Conservation (phyloP, 2,113 vertebrate genomes). For the Hypanus sabinus region DNA sequence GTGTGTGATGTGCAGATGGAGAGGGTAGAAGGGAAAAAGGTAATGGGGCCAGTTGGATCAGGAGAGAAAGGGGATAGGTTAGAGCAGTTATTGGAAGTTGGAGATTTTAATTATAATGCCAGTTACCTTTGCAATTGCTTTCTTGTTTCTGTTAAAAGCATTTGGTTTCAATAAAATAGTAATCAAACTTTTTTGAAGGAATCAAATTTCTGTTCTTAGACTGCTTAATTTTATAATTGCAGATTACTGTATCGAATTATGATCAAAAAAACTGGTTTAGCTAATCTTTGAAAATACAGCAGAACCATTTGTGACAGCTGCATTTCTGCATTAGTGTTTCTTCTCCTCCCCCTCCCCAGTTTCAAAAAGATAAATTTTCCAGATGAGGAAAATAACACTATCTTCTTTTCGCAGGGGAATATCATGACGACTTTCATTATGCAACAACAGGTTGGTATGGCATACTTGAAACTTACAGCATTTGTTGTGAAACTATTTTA, state of each 20-base stretch:
- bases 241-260: not conserved
- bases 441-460: slow-evolving; percentile 62
- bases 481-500: not conserved
- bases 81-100: no score
- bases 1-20: no score
- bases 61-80: no score
- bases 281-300: not conserved
- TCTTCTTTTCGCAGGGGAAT: slow-evolving; percentile 60
- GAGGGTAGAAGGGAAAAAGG: no score
- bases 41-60: no score
- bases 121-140: no score
- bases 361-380: not conserved
- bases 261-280: not conserved
- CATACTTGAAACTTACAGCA: not conserved
- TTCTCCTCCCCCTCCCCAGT: not conserved
- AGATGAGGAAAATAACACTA: not conserved
- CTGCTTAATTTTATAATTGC: not conserved
- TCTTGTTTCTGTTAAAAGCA: no score
- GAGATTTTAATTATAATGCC: no score
- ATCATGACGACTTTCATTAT: slow-evolving; percentile 72
- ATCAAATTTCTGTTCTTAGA: not conserved
- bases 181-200: not conserved
- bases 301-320: not conserved
- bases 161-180: no score
- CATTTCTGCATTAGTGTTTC: no score